Evolutionary conservation across 2,113 vertebrate genomes (phyloP).

Genomic region (Orycteropus afer): DNA sequence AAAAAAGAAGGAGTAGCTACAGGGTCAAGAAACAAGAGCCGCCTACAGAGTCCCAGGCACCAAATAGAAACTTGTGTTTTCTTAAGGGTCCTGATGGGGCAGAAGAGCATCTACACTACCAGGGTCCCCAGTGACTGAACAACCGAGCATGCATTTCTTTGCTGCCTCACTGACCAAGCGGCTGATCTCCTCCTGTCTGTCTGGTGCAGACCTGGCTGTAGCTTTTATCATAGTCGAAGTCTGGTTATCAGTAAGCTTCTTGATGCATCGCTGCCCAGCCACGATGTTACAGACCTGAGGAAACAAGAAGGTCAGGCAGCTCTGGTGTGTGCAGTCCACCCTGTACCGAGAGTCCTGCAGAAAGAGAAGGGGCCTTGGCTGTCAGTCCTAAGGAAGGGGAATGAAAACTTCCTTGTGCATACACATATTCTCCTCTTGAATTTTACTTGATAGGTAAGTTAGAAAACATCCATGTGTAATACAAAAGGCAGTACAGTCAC

Average conservation of each 20-base stretch:
- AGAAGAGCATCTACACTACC: conserved; percentile 34
- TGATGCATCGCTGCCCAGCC: conserved; percentile 91
- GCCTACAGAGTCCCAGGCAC: not conserved
- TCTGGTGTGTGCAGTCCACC: not conserved
- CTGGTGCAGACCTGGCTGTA: conserved; percentile 91
- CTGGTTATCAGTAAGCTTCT: conserved; percentile 92
- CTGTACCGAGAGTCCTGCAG: not conserved
- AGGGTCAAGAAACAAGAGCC: conserved; percentile 37
- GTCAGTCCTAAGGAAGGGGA: not conserved
- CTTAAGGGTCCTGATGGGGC: not conserved
- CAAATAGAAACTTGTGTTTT: conserved; percentile 20
- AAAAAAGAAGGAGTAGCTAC: conserved; percentile 46
- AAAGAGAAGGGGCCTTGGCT: conserved; percentile 20
- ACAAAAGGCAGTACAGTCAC: conserved; percentile 1
- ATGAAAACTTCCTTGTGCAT: not conserved
- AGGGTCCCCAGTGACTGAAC: conserved; percentile 25
- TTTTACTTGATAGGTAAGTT: not conserved
- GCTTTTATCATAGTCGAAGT: conserved; percentile 92
- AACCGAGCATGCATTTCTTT: conserved; percentile 33
- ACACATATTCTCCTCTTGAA: not conserved
- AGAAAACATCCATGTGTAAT: not conserved
- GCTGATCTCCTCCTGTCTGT: conserved; percentile 91
- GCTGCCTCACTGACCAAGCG: conserved; percentile 85
- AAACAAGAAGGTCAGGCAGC: not conserved
- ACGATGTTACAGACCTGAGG: conserved; percentile 91